phyloP scores from a whole-genome alignment of 2,113 vertebrate genomes.

The Trichomycterus rosablanca region DNA sequence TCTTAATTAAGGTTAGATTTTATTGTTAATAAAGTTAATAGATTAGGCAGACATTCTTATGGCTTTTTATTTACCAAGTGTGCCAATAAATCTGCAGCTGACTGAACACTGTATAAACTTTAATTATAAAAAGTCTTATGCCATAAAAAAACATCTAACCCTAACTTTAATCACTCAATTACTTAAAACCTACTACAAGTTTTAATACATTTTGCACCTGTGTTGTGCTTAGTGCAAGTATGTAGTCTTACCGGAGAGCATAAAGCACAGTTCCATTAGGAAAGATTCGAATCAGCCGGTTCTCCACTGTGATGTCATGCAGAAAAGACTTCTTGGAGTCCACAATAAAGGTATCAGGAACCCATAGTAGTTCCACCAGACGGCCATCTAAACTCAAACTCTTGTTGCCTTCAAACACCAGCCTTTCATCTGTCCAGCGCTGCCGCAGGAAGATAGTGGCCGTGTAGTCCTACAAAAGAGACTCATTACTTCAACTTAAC shows the following conservation, averaged over 20 bases:
- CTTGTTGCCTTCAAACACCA: slow-evolving; percentile 85
- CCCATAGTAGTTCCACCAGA: slow-evolving; percentile 87
- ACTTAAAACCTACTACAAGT: too few species aligned
- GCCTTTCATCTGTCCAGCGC: slow-evolving; percentile 83
- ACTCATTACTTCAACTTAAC: not conserved
- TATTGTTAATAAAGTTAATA: too few species aligned
- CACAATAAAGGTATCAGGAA: slow-evolving; percentile 86
- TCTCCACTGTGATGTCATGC: slow-evolving; percentile 87
- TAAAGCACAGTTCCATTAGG: slow-evolving; percentile 87
- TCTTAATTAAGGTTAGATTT: too few species aligned
- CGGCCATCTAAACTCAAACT: slow-evolving; percentile 85
- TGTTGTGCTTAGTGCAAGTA: not conserved
- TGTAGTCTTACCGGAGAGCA: slow-evolving; percentile 69
- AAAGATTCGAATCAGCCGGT: slow-evolving; percentile 85
- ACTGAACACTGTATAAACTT: too few species aligned
- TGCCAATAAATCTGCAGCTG: too few species aligned
- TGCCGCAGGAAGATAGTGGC: slow-evolving; percentile 87
- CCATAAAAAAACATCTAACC: too few species aligned
- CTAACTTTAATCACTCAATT: too few species aligned
- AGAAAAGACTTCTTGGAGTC: slow-evolving; percentile 90
- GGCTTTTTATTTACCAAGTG: too few species aligned
- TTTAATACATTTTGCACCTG: too few species aligned
- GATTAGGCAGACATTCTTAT: too few species aligned
- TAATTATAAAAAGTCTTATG: too few species aligned
- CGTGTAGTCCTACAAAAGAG: slow-evolving; percentile 74